Percentiles rank a stretch among this genome's conserved stretches.
Conservation (phyloP, 1,140 invertebrate species). For the Aphelinus atriplicis region DNA sequence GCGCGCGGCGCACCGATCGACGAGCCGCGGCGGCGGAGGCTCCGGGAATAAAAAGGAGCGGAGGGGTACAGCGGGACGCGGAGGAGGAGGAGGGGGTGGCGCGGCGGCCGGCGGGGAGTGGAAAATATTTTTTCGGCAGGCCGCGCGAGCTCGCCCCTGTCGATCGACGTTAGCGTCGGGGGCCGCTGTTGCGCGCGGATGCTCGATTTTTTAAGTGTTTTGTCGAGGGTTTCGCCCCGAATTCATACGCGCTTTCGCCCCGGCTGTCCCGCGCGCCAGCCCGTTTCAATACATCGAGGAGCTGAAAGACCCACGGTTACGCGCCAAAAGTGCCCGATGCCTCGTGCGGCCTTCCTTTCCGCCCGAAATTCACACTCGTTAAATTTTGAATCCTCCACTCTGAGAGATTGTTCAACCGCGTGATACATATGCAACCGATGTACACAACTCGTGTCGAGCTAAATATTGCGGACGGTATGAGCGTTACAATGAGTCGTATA, state of each 20-base stretch:
- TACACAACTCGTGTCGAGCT: too few species aligned
- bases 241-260: not conserved
- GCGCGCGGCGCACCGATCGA: not conserved
- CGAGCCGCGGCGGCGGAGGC: not conserved
- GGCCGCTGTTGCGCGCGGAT: not conserved
- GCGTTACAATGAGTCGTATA: too few species aligned
- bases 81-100: not conserved
- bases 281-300: too few species aligned
- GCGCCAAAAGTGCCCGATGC: too few species aligned
- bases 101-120: not conserved
- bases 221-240: slow-evolving; percentile 28
- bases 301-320: too few species aligned
- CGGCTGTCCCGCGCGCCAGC: not conserved
- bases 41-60: not conserved
- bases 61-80: not conserved
- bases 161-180: slow-evolving; percentile 12
- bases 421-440: too few species aligned
- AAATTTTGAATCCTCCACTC: too few species aligned
- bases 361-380: too few species aligned
- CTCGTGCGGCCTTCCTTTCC: too few species aligned
- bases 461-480: too few species aligned
- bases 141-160: not conserved
- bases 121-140: slow-evolving; percentile 39
- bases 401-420: too few species aligned
- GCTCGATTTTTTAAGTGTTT: slow-evolving; percentile 4